Conservation (phyloP, 2,797 vertebrate genomes). For the Lates japonicus region DNA sequence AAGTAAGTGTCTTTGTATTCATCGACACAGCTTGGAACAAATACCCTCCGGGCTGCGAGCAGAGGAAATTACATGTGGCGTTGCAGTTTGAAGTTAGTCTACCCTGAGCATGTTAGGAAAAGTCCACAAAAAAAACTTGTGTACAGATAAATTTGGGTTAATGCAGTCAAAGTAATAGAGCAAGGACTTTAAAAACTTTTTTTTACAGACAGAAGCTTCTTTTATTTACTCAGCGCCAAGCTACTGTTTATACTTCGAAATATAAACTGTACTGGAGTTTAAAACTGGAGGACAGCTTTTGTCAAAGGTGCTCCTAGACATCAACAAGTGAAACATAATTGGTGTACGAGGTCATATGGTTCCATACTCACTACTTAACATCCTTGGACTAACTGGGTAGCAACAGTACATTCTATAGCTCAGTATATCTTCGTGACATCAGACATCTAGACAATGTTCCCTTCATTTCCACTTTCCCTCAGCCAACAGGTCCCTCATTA, state of each 20-base stretch:
- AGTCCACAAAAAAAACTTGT: conserved; percentile 45
- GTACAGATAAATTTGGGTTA: conserved; percentile 15
- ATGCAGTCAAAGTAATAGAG: conserved; percentile 16
- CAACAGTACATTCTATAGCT: neutral
- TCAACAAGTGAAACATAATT: neutral
- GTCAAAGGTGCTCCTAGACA: neutral
- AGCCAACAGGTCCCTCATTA: no score
- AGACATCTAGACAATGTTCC: neutral
- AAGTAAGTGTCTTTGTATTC: conserved; percentile 60
- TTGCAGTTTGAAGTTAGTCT: conserved; percentile 53
- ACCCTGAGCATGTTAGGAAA: conserved; percentile 27
- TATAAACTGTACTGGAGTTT: neutral
- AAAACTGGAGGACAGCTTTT: conserved; percentile 9
- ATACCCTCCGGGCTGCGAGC: conserved; percentile 43
- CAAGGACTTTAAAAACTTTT: neutral
- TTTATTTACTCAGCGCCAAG: neutral
- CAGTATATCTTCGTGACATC: neutral
- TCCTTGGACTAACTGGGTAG: neutral
- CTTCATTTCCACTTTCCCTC: neutral
- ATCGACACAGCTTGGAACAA: conserved; percentile 51
- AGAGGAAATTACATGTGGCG: conserved; percentile 51
- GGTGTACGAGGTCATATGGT: no score
- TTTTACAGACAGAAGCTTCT: neutral
- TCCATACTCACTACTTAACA: no score
- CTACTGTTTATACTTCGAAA: neutral